A percentile compares a stretch with the other conserved stretches of the same genome.
Conservation (phyloP, 23 tunicate species). For the Styela clava region DNA sequence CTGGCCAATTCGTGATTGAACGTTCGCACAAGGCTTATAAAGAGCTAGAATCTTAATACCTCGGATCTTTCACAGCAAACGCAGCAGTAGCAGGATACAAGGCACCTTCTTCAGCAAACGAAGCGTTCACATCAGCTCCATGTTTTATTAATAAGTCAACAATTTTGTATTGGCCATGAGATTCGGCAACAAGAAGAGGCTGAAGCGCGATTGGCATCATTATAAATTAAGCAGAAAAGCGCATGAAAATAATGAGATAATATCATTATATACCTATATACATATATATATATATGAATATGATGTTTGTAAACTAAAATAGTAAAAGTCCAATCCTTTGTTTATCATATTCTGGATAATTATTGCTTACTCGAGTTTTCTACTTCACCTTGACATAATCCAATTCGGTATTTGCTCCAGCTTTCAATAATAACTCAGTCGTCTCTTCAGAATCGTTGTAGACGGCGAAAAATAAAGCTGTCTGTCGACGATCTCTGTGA, state of each 20-base stretch:
- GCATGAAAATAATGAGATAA: too few relatives aligned
- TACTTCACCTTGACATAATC: constrained; percentile 72
- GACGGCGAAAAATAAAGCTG: constrained; percentile 85
- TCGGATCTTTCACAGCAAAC: constrained; percentile 70
- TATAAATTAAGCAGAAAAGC: too few relatives aligned
- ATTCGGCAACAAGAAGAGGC: constrained; percentile 78
- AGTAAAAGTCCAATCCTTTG: too few relatives aligned
- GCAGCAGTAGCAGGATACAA: constrained; percentile 79
- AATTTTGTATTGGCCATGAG: constrained; percentile 83
- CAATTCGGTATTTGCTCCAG: constrained; percentile 84
- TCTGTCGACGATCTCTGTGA: constrained; percentile 80
- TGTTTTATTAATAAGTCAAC: constrained; percentile 42
- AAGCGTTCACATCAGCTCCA: constrained; percentile 87
- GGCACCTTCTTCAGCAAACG: constrained; percentile 54
- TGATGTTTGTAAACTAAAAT: too few relatives aligned
- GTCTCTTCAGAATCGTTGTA: constrained; percentile 96
- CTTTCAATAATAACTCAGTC: constrained; percentile 48
- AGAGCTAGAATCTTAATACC: too few relatives aligned
- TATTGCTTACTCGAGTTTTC: too few relatives aligned
- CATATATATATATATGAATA: too few relatives aligned
- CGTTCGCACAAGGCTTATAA: too few relatives aligned
- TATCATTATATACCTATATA: too few relatives aligned
- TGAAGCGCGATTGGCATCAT: too few relatives aligned
- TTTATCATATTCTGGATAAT: too few relatives aligned
- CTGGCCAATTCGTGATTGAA: too few relatives aligned